Conservation (phyloP, 1,140 invertebrate species). For the Helicoverpa armigera region DNA sequence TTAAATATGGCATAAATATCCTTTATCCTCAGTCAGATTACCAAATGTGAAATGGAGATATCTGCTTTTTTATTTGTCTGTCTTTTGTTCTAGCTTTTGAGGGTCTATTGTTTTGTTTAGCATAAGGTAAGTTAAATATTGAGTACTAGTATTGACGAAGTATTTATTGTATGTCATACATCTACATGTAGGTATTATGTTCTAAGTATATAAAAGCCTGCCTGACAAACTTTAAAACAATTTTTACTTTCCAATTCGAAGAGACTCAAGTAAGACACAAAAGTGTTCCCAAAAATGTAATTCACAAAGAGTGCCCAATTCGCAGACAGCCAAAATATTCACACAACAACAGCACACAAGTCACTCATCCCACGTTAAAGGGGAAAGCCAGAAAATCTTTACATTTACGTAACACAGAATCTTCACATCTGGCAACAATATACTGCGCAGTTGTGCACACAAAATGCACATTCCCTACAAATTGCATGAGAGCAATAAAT, state of each 20-base stretch:
- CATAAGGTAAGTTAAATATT: too few species aligned
- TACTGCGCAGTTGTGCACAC: not conserved
- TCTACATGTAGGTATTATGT: too few species aligned
- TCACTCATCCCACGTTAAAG: constrained; percentile 10
- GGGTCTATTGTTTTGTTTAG: too few species aligned
- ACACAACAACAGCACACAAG: constrained; percentile 11
- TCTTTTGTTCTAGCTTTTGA: not conserved
- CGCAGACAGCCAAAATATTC: not conserved
- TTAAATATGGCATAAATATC: constrained; percentile 1
- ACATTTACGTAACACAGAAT: constrained; percentile 25
- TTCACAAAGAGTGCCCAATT: not conserved
- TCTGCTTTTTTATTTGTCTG: too few species aligned
- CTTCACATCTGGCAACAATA: constrained; percentile 35
- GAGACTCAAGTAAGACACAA: too few species aligned
- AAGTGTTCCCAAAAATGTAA: not conserved
- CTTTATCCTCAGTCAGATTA: too few species aligned
- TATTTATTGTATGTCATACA: too few species aligned
- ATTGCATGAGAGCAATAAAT: constrained; percentile 40
- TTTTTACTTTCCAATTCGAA: too few species aligned
- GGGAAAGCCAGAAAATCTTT: constrained; percentile 21
- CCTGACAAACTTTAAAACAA: too few species aligned
- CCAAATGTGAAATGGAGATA: too few species aligned
- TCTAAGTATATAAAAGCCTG: too few species aligned
- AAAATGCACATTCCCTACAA: constrained; percentile 24
- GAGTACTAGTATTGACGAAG: too few species aligned